A percentile compares a stretch with the other conserved stretches of the same genome.
These are phyloP conservation scores for Colostygia pectinataria DNA, from an alignment of 2,888 invertebrate genomes.

Conservation along the genomic window DNA sequence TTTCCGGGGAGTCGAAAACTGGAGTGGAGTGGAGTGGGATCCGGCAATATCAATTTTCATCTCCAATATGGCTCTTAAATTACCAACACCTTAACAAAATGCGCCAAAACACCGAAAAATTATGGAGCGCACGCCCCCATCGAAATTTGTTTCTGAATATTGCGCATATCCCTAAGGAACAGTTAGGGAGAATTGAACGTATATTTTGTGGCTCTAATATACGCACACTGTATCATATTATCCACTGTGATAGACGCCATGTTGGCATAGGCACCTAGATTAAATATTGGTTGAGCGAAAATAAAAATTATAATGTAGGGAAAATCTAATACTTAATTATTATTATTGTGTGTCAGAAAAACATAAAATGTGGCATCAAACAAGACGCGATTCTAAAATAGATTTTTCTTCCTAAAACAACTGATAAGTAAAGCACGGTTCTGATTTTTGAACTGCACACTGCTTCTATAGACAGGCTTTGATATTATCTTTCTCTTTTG, in stretches of 20 bases:
- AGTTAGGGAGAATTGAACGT: slow-evolving; percentile 50
- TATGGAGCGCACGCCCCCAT: slow-evolving; percentile 38
- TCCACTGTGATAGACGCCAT: slow-evolving; percentile 27
- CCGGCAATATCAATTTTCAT: slow-evolving; percentile 27
- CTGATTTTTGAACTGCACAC: not conserved
- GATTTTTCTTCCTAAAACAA: slow-evolving; percentile 7
- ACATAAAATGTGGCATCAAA: no score
- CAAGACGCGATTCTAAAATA: no score
- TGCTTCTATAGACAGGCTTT: slow-evolving; percentile 5
- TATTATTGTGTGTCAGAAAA: no score
- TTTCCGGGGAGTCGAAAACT: slow-evolving; percentile 7
- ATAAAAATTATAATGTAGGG: no score
- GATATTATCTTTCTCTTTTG: slow-evolving; percentile 19
- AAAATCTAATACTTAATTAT: no score
- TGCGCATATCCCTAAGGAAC: slow-evolving; percentile 47
- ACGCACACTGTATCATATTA: slow-evolving; percentile 45
- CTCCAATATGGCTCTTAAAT: slow-evolving; percentile 25
- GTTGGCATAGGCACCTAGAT: slow-evolving; percentile 10
- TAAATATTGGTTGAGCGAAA: no score
- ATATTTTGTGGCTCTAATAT: slow-evolving; percentile 57
- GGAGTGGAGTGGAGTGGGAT: slow-evolving; percentile 15
- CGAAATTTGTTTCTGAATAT: slow-evolving; percentile 47
- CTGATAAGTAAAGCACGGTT: not conserved
- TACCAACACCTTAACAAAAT: slow-evolving; percentile 27
- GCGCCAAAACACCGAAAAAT: slow-evolving; percentile 38